Conservation (phyloP, 2,113 vertebrate species). For the Miniopterus natalensis region DNA sequence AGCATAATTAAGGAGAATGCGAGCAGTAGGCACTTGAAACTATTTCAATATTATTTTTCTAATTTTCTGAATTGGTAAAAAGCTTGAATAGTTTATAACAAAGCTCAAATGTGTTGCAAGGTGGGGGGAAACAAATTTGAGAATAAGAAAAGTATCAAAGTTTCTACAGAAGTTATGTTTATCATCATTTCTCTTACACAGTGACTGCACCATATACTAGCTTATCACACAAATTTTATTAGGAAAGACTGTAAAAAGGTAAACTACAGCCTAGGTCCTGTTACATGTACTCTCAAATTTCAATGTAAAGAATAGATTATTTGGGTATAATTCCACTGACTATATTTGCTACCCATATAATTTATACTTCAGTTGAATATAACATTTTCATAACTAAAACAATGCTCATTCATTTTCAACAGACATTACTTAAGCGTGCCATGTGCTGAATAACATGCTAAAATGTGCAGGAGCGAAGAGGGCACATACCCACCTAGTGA, state of each 20-base stretch:
- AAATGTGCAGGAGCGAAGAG: not conserved
- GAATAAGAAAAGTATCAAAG: not conserved
- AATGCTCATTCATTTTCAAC: not conserved
- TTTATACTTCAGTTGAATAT: not conserved
- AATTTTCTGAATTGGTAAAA: conserved; percentile 27
- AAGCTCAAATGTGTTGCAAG: conserved; percentile 9
- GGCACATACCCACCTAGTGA: not conserved
- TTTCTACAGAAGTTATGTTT: not conserved
- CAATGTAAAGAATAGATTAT: conserved; percentile 1
- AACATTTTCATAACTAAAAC: not conserved
- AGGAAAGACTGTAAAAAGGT: not conserved
- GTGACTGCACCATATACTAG: not conserved
- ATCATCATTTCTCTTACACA: conserved; percentile 11
- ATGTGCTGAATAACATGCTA: not conserved
- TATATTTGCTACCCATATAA: not conserved
- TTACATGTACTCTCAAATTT: not conserved
- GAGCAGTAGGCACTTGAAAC: not conserved
- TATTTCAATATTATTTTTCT: not conserved
- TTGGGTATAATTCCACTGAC: not conserved
- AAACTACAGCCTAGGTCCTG: not conserved
- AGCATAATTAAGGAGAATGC: not conserved
- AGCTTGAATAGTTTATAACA: not conserved
- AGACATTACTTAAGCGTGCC: not conserved
- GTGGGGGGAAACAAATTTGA: not conserved
- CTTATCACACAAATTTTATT: not conserved